Evolutionary conservation across 2,113 vertebrate species (phyloP).

Genomic region (Gymnocephalus cernua): DNA sequence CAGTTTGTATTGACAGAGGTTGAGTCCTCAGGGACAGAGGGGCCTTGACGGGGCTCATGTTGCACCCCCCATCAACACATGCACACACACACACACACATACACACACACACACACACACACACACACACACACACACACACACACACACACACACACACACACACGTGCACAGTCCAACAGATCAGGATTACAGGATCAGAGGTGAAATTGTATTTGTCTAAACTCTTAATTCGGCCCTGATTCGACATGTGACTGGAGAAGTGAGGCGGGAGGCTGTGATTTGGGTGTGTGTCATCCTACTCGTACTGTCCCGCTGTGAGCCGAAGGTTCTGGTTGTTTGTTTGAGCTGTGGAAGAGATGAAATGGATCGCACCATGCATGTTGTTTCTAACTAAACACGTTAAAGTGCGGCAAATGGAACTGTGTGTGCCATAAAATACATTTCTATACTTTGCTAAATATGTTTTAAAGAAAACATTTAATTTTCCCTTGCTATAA

Average conservation of each 20-base stretch:
- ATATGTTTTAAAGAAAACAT: background rate
- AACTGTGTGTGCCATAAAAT: background rate
- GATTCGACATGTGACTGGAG: slow-evolving; percentile 44
- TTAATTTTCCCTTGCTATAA: background rate
- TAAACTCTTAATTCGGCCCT: slow-evolving; percentile 61
- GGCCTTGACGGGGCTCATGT: slow-evolving; percentile 61
- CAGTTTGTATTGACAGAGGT: slow-evolving; percentile 24
- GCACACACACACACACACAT: background rate
- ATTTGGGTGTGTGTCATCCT: background rate
- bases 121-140: slow-evolving; percentile 29
- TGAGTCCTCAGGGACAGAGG: slow-evolving; percentile 38
- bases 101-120: slow-evolving; percentile 4
- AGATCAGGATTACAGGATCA: slow-evolving; percentile 63
- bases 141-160: slow-evolving; percentile 21
- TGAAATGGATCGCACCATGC: background rate
- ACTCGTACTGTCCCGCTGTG: background rate
- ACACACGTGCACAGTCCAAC: slow-evolving; percentile 18
- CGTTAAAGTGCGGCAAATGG: background rate
- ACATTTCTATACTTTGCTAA: background rate
- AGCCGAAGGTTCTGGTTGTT: background rate
- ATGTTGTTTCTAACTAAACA: background rate
- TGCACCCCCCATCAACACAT: slow-evolving; percentile 30
- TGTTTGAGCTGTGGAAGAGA: slow-evolving; percentile 1
- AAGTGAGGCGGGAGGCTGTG: slow-evolving; percentile 1
- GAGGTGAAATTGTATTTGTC: slow-evolving; percentile 65